Evolutionary conservation across 2,113 vertebrate genomes (phyloP).

Genomic region (Chamaea fasciata): DNA sequence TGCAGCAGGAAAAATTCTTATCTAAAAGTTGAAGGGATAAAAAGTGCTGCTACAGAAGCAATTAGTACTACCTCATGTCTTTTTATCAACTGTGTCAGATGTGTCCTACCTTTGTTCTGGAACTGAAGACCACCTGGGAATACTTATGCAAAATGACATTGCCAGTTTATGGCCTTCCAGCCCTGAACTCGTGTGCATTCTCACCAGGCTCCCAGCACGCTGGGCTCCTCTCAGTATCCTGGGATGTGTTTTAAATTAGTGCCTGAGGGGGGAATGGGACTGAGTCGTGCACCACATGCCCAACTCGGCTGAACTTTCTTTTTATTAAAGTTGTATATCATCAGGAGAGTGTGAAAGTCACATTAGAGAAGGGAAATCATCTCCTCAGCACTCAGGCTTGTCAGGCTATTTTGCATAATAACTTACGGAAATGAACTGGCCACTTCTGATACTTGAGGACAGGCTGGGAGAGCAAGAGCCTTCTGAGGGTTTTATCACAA

Average conservation of each 20-base stretch:
- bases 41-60: neutral
- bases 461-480: neutral
- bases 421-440: conserved; percentile 41
- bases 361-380: conserved; percentile 6
- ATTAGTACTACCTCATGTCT: neutral
- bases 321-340: conserved; percentile 78
- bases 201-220: neutral
- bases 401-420: conserved; percentile 24
- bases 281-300: neutral
- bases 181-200: neutral
- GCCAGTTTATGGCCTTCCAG: neutral
- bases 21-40: neutral
- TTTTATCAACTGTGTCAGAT: neutral
- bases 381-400: neutral
- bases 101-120: neutral
- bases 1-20: neutral
- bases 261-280: neutral
- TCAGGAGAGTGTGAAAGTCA: conserved; percentile 40
- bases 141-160: neutral
- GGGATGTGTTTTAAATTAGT: neutral
- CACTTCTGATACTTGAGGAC: neutral
- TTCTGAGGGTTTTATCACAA: neutral
- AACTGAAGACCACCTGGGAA: neutral
- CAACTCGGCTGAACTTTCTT: conserved; percentile 57
- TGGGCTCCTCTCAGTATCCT: neutral